Evolutionary conservation across 2,888 invertebrate genomes (phyloP).

Genomic region (Leptopilina drosophilae): DNA sequence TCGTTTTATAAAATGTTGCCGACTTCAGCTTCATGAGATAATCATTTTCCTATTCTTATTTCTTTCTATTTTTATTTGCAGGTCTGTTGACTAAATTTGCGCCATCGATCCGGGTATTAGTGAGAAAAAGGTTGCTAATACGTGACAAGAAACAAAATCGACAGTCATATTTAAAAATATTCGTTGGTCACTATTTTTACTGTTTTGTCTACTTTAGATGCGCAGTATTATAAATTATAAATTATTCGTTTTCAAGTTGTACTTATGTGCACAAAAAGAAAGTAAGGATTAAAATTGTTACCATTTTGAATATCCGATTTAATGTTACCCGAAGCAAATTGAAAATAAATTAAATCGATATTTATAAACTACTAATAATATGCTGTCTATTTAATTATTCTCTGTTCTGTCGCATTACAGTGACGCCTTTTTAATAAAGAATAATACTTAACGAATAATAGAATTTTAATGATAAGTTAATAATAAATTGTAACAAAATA

Average conservation of each 20-base stretch:
- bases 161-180: neutral
- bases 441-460: too few species aligned
- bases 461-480: too few species aligned
- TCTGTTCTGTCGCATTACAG: neutral
- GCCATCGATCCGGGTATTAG: constrained; percentile 58
- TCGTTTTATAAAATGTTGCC: too few species aligned
- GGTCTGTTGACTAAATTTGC: constrained; percentile 67
- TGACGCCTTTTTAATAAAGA: too few species aligned
- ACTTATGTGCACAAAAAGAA: constrained; percentile 51
- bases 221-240: constrained; percentile 31
- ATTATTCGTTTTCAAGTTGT: constrained; percentile 41
- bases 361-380: neutral
- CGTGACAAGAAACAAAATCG: constrained; percentile 53
- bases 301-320: neutral
- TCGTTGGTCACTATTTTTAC: neutral
- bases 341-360: constrained; percentile 30
- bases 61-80: constrained; percentile 59
- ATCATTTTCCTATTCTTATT: neutral
- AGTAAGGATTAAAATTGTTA: constrained; percentile 27
- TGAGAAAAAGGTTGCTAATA: constrained; percentile 59
- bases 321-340: neutral
- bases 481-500: too few species aligned
- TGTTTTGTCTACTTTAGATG: constrained; percentile 10
- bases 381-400: neutral
- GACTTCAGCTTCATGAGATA: too few species aligned